Evolutionary conservation across 1,140 invertebrate genomes (phyloP).

Genomic region (Telenomus remus): DNA sequence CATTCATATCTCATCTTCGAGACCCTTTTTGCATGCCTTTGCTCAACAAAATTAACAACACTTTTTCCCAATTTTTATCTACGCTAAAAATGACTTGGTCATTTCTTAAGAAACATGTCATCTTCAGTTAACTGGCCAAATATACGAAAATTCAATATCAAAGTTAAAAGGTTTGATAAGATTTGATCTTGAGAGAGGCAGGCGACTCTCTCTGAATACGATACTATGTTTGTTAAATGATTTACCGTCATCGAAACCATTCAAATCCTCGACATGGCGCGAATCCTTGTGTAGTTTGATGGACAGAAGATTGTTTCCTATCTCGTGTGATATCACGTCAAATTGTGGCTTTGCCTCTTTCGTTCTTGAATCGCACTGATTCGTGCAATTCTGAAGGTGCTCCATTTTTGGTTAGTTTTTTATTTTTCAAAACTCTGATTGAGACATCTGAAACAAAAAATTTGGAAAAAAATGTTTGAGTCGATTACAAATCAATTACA

Average conservation of each 20-base stretch:
- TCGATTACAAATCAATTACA: no score
- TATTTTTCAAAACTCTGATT: no score
- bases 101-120: no score
- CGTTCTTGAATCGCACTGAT: background rate
- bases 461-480: no score
- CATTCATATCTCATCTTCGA: no score
- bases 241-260: background rate
- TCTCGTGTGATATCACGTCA: conserved; percentile 1
- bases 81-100: no score
- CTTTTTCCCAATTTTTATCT: no score
- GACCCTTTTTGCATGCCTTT: no score
- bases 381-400: background rate
- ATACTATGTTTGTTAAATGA: background rate
- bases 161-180: background rate
- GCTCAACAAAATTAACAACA: no score
- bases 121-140: background rate
- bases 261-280: background rate
- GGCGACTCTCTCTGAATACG: no score
- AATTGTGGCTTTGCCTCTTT: background rate
- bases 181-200: background rate
- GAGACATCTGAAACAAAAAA: no score
- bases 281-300: background rate
- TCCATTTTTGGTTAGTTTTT: background rate
- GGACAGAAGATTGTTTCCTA: background rate
- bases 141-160: background rate